Base-by-base conservation (phyloP, 2,797 vertebrate genomes). In the Staurois parvus region DNA sequence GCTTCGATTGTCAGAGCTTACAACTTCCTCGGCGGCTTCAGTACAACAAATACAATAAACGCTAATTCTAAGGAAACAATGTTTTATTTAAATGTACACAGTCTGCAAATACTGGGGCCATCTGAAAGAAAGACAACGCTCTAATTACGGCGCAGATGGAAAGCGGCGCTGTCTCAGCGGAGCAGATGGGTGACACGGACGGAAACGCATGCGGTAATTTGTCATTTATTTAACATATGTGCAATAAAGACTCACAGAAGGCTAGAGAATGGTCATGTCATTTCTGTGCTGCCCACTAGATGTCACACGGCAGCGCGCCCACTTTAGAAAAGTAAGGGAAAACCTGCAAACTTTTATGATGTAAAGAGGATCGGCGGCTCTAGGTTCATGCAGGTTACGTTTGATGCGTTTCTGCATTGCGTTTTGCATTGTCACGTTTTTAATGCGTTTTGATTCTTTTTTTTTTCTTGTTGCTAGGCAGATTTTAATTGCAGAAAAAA, bases 141-240 rank as follows among this genome's bases (percentile, higher is more conserved):
- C 30, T 76, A n/a, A 79, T 81, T 40, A 59, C 37, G 45, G 5
- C 29, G 67, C 66, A 79, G 78, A 79, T 79, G 67, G 78, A 24
- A 3, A 67, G 32, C 34, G 15, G 32, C 24, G 67, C 59, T 24
- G 64, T 4, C 78, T 80, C 67, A 80, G 29, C 48, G 34, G 30
- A 59, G 78, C 42, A 72, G 21, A 32, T 13, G 48, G 26, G 56
- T 42, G 37, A 79, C 42, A 68, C 8, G 26, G 64, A 7, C 8
- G 6, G 26, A 68, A 74, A 15, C 24, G 26, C 28, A 59, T 34
- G 19, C 74, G 34, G 10, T n/a, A 1, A 29, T 75, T 32, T 28
- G n/a, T 17, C 48, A 24, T 3, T 48, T 13, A 17, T 24, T 40
- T 40, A 72, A 37, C 69, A 37, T 34, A 9, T 21, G 72, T 28